Evolutionary conservation across 64 coral and sea anemone genomes (phyloP).

Genomic region (Montipora cactus): DNA sequence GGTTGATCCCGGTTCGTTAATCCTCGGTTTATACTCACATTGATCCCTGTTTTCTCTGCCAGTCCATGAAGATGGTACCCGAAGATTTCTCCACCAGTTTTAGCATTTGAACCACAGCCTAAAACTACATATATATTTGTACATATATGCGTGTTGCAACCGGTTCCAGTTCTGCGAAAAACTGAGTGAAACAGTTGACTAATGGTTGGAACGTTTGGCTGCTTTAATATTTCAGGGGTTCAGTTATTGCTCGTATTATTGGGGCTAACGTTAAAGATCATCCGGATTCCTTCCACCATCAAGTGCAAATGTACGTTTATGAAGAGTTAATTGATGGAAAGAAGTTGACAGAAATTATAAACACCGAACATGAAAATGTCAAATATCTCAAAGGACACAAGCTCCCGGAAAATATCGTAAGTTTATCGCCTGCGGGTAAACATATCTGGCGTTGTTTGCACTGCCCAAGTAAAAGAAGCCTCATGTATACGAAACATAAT

Average conservation of each 20-base stretch:
- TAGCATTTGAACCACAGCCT: neutral
- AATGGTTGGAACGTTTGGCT: neutral
- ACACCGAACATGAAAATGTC: conserved; percentile 93
- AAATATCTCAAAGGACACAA: conserved; percentile 91
- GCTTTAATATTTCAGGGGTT: conserved; percentile 67
- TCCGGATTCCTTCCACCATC: conserved; percentile 75
- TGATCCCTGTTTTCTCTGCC: too few species aligned
- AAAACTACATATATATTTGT: too few species aligned
- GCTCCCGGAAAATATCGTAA: conserved; percentile 90
- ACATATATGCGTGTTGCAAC: too few species aligned
- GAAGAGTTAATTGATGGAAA: conserved; percentile 90
- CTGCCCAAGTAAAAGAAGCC: neutral
- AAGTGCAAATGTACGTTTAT: conserved; percentile 96
- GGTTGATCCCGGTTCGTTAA: neutral
- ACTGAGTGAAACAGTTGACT: too few species aligned
- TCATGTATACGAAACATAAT: too few species aligned
- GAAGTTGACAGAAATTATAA: conserved; percentile 97
- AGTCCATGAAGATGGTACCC: neutral
- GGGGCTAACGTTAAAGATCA: conserved; percentile 84
- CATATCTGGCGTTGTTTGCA: too few species aligned
- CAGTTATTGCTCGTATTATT: conserved; percentile 85
- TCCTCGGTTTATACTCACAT: neutral
- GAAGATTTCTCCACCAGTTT: neutral
- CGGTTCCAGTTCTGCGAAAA: too few species aligned
- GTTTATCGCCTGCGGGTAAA: conserved; percentile 13